Percentiles rank a stretch among this genome's conserved stretches.
These are phyloP conservation scores for Sebastes nivosus DNA, from an alignment of 2,797 vertebrate genomes.

Conservation along the genomic window DNA sequence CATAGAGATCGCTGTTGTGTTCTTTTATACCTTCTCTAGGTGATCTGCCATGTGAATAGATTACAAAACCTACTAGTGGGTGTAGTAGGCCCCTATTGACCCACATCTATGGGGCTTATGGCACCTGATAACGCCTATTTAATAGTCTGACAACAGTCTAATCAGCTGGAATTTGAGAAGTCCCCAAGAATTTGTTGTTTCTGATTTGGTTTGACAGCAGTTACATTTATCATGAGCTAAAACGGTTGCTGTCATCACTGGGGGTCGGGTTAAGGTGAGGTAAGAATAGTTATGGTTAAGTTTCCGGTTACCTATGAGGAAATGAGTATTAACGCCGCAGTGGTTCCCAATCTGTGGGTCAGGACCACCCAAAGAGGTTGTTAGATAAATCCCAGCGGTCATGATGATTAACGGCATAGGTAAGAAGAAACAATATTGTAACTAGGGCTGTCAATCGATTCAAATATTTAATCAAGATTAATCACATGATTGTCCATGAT, in stretches of 20 bases:
- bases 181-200: neutral
- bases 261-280: neutral
- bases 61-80: too few species aligned
- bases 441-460: too few species aligned
- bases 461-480: too few species aligned
- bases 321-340: neutral
- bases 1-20: too few species aligned
- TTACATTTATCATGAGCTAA: slow-evolving; percentile 16
- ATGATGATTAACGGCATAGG: neutral
- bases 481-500: too few species aligned
- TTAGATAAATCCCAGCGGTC: neutral
- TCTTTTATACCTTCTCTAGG: too few species aligned
- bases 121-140: too few species aligned
- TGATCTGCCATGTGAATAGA: too few species aligned
- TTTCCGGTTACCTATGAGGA: slow-evolving; percentile 27
- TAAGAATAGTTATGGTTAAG: neutral
- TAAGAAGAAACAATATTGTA: neutral
- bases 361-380: slow-evolving; percentile 4
- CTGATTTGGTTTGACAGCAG: slow-evolving; percentile 9
- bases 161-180: neutral
- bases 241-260: slow-evolving; percentile 10
- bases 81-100: too few species aligned
- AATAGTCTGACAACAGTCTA: too few species aligned
- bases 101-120: too few species aligned
- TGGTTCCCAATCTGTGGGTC: neutral